These are phyloP conservation scores for Prosopocoilus inquinatus DNA, from an alignment of 2,888 invertebrate species.

Conservation along the genomic window DNA sequence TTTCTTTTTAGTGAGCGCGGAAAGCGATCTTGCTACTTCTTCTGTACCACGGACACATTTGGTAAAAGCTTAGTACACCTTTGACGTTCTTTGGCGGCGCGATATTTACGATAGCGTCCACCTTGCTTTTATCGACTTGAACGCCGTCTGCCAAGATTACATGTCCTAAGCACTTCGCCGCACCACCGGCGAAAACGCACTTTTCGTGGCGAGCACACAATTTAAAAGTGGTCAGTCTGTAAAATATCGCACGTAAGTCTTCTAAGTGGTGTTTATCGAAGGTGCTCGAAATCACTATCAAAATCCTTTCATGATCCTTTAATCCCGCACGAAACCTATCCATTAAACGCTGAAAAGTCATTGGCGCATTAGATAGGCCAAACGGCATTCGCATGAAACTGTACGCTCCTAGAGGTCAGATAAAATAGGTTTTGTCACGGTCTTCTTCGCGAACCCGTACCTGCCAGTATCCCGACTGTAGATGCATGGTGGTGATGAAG, in stretches of 20 bases:
- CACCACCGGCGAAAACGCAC: constrained; percentile 23
- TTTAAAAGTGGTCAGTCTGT: constrained; percentile 20
- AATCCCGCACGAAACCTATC: constrained; percentile 27
- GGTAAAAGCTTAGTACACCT: constrained; percentile 14
- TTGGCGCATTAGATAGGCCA: constrained; percentile 30
- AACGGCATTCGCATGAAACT: constrained; percentile 30
- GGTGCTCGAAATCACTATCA: constrained; percentile 27
- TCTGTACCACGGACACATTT: constrained; percentile 26
- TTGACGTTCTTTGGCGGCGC: constrained; percentile 19
- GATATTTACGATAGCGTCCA: constrained; percentile 12
- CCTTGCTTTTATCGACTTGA: constrained; percentile 15
- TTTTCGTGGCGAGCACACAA: constrained; percentile 28
- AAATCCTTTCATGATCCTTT: constrained; percentile 30
- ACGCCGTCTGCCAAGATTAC: constrained; percentile 15
- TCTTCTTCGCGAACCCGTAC: constrained; percentile 42
- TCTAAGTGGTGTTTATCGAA: constrained; percentile 30
- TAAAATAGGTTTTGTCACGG: constrained; percentile 19
- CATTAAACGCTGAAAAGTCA: constrained; percentile 32
- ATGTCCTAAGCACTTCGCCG: constrained; percentile 27
- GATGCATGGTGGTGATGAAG: constrained; percentile 37
- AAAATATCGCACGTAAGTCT: constrained; percentile 26
- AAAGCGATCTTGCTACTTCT: constrained; percentile 19
- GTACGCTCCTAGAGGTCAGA: constrained; percentile 36
- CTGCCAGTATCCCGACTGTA: constrained; percentile 45
- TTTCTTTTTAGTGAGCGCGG: constrained; percentile 21